Base-by-base conservation (phyloP, 2,888 invertebrate genomes). In the Isoperla grammatica region DNA sequence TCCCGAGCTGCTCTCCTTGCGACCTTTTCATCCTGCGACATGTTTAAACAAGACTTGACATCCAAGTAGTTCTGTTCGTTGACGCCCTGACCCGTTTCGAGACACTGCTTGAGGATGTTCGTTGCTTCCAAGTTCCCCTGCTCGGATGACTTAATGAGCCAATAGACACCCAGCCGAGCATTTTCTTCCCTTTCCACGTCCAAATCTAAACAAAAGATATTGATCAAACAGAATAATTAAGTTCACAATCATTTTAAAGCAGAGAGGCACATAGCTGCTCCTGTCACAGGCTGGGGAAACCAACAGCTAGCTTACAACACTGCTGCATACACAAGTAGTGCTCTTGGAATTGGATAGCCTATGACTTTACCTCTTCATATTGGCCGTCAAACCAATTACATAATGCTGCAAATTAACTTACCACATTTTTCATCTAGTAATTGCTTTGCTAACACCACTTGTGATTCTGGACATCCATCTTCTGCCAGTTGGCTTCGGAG, bases 71-170 rank as follows among this genome's bases (percentile, higher is more conserved):
- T 90, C 50, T 85, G 82, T 60, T 86, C 83, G 1, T 82, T 86
- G 5, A 90, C 86, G 5, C 73, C 73, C 69, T 81, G 80, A 9
- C 87, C 86, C 35, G 83, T 84, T 40, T 83, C 78, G 11, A 90
- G 79, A 69, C 88, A 88, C 74, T 86, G 83, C 72, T 80, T 78
- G 63, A 96, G 78, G 69, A 93, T 80, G 62, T 83, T 83, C 37
- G 92, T 88, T 0, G 95, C 95, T 72, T 93, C 91, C 45, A 85
- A 81, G 68, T 93, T 92, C 0, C 95, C 95, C 73, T 95, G 93
- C 69, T 92, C 90, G 0, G 95, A 93, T 1, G 95, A 94, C 75
- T 89, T 88, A n/a, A 93, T 86, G 50, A 95, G 75, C 95, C 95
- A 95, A 69, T 90, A 87, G 54, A 95, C 83, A 0, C 93, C 95